A percentile compares a stretch with the other conserved stretches of the same genome.
Conservation (phyloP, 2,888 invertebrate species). For the Pocota personata region DNA sequence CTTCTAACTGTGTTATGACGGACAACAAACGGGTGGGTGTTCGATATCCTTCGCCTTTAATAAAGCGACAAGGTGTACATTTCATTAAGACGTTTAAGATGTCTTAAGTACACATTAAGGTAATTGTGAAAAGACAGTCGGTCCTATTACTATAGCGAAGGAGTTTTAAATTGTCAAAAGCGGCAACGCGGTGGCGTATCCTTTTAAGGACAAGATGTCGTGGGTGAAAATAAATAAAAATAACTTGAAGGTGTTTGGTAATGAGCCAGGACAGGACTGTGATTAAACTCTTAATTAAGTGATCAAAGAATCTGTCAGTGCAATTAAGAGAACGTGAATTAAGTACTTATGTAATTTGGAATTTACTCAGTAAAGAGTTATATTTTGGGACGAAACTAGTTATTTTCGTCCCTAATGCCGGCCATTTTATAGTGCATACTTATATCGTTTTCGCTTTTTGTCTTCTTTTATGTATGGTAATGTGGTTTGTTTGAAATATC, state of each 20-base stretch:
- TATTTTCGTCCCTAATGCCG: not conserved
- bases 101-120: constrained; percentile 76
- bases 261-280: constrained; percentile 42
- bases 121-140: constrained; percentile 74
- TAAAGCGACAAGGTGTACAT: constrained; percentile 75
- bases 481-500: too few relatives aligned
- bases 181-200: not conserved
- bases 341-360: not conserved
- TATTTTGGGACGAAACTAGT: not conserved
- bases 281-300: constrained; percentile 67
- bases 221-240: constrained; percentile 28
- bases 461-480: too few relatives aligned
- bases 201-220: constrained; percentile 18
- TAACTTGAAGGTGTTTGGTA: constrained; percentile 51
- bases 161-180: constrained; percentile 23
- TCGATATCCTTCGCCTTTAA: constrained; percentile 65
- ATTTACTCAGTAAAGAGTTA: not conserved
- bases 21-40: constrained; percentile 62
- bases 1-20: constrained; percentile 65
- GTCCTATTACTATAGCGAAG: constrained; percentile 35
- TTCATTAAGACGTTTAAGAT: constrained; percentile 76
- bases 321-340: constrained; percentile 18
- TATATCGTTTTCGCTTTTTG: too few relatives aligned
- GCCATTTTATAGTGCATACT: not conserved
- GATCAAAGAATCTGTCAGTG: constrained; percentile 63